Evolutionary conservation across 2,113 vertebrate species (phyloP), one percentile per base, ranked within the genome.

Genomic region (Xiphophorus maculatus): DNA sequence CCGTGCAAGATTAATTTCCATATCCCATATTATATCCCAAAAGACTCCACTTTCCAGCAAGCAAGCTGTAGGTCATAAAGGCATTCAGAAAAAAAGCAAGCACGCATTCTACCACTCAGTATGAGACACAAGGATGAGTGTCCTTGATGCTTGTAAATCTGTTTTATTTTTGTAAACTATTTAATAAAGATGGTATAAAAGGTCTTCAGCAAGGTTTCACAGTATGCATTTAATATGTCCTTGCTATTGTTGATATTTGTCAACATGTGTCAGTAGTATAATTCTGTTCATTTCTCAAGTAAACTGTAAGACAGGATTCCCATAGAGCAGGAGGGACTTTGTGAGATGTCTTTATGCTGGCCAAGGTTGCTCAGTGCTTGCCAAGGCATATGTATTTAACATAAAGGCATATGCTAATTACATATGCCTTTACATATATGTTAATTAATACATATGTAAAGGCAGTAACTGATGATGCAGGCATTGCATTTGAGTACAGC

Each of bases 1-100:
- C 87, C 84, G 88, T 85, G 82, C 74, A 84, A 90, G 91, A 94
- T 93, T 94, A 85, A 95, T 95, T 95, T 94, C 90, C 92, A 93
- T 90, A 91, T 82, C 74, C 84, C 80, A 81, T 81, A 88, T 80
- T 81, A 81, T 87, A 92, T 94, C 93, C 92, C 92, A 87, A 80
- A 90, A 92, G 93, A 92, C 89, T 75, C 84, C 77, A 82, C 75
- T 90, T 83, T 91, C 92, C 90, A 91, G 87, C 87, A 88, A 82
- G 89, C 75, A 87, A 91, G 92, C 82, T 82, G 71, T 75, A 84
- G 92, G 90, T 93, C 90, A 90, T 62, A 40, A 87, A 92, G 88
- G 76, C 82, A 69, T 82, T 77, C 77, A 48, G 81, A 76, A 22
- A 84, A 71, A n/a, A 3, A 63, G 44, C 30, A 63, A 63, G 51